Evolutionary conservation across 53 echinoderm and acorn worm species (phyloP), one percentile per base, ranked within the genome.

Genomic region (Patiria pectinifera): DNA sequence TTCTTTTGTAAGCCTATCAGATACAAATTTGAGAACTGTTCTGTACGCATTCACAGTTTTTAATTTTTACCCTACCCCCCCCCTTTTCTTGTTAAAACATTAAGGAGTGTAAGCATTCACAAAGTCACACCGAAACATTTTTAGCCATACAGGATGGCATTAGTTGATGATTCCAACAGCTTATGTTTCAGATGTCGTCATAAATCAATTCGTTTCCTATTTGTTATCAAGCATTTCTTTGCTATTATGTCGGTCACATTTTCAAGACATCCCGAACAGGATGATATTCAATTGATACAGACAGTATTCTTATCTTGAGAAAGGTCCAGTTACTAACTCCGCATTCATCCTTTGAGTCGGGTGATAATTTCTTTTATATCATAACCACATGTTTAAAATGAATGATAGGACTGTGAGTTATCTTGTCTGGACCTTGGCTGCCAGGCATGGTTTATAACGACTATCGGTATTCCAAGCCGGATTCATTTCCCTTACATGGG

Each of bases 401-500:
- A 76, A 87, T 78, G 76, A 77, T 71, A 14, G 22, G 87, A 6
- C 87, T 87, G 6, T 26, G 76, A 18, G 77, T 74, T 12, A 86
- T 86, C 74, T 86, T 7, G 11, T 11, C 5, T 25, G 35, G 45
- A 4, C 70, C 46, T n/a, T 69, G 62, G 59, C 21, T 59, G 66
- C 48, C 46, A 21, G 62, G 59, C 21, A 69, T 26, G 15, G 60
- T 1, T 53, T 53, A 53, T 53, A 8, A 14, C 26, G 26, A 59
- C 62, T 87, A 60, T 22, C 59, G 87, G 87, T 87, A 87, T 87
- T 87, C 87, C 76, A 60, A 35, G 87, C 44, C 59, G 78, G 59
- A 87, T 87, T 87, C 87, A 87, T 87, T 87, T 87, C 87, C 87
- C 87, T 71, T 77, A 87, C 53, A 87, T 87, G 87, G 87, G 78